Evolutionary conservation across 2,888 invertebrate genomes (phyloP).

Genomic region (Sinodicranocentrus sp.): DNA sequence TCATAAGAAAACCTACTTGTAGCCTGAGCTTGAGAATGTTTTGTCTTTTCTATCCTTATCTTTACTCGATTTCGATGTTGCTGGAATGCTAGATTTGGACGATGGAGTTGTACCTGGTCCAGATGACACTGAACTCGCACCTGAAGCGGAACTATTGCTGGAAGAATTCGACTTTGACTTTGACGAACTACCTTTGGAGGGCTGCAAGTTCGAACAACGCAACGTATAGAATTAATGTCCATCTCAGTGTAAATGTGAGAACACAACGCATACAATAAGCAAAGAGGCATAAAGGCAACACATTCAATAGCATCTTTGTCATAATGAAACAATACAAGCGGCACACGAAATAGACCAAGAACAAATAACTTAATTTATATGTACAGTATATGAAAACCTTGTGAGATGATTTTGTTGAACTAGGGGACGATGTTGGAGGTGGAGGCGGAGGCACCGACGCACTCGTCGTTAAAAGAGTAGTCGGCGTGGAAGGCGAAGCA

Average conservation of each 20-base stretch:
- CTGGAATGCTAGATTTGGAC: slow-evolving; percentile 69
- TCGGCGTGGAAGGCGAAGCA: slow-evolving; percentile 62
- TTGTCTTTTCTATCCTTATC: slow-evolving; percentile 86
- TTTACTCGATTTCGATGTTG: slow-evolving; percentile 82
- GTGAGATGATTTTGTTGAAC: slow-evolving; percentile 80
- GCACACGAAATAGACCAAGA: no score
- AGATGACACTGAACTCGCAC: slow-evolving; percentile 49
- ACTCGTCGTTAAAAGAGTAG: slow-evolving; percentile 48
- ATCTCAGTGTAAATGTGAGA: no score
- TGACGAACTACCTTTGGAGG: slow-evolving; percentile 70
- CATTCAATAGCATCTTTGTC: no score
- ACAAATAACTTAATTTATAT: background rate
- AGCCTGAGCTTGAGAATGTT: slow-evolving; percentile 81
- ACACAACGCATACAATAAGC: no score
- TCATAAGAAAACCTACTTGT: slow-evolving; percentile 78
- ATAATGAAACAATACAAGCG: no score
- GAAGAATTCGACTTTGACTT: slow-evolving; percentile 69
- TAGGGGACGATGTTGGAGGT: slow-evolving; percentile 69
- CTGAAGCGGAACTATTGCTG: slow-evolving; percentile 44
- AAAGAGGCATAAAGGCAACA: no score
- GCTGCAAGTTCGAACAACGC: slow-evolving; percentile 60
- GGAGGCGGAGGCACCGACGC: slow-evolving; percentile 55
- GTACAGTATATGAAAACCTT: slow-evolving; percentile 80
- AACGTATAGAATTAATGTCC: no score
- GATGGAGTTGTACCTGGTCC: slow-evolving; percentile 49